Evolutionary conservation across 1,140 invertebrate genomes (phyloP).

Genomic region (Zaprionus taronus): DNA sequence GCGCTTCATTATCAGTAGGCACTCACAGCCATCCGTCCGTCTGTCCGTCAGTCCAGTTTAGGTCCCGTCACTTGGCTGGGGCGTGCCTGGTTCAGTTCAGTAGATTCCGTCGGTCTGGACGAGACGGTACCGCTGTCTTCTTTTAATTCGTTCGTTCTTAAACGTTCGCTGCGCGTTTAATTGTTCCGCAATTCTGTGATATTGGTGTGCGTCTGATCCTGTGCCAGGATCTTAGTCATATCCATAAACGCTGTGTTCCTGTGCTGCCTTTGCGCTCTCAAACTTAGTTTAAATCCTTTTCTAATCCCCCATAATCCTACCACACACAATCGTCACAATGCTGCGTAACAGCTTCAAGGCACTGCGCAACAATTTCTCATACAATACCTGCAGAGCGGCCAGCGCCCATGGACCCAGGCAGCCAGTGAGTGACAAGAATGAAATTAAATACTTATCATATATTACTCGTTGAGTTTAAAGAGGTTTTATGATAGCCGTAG

Average conservation of each 20-base stretch:
- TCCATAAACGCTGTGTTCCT: neutral
- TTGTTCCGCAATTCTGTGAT: constrained; percentile 22
- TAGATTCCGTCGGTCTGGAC: constrained; percentile 59
- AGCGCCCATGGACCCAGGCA: constrained; percentile 68
- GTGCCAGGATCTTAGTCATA: constrained; percentile 16
- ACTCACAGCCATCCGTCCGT: constrained; percentile 10
- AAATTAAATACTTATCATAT: constrained; percentile 11
- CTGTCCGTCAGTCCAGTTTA: constrained; percentile 1
- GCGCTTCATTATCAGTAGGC: constrained; percentile 64
- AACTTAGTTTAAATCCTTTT: neutral
- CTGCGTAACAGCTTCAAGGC: constrained; percentile 67
- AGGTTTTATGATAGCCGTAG: neutral
- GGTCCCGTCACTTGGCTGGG: constrained; percentile 36
- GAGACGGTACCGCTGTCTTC: constrained; percentile 36
- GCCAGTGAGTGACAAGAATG: constrained; percentile 56
- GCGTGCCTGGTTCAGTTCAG: constrained; percentile 46
- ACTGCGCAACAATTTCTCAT: constrained; percentile 53
- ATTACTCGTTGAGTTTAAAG: constrained; percentile 5
- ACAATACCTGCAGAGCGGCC: constrained; percentile 59
- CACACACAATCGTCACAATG: constrained; percentile 42
- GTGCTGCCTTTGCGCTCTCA: neutral
- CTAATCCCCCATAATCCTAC: neutral
- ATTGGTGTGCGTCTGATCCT: constrained; percentile 27
- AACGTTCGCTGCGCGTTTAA: constrained; percentile 6
- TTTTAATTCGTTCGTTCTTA: neutral